phyloP scores from a whole-genome alignment of 1,140 invertebrate genomes.

The Geopemphigus sp. region DNA sequence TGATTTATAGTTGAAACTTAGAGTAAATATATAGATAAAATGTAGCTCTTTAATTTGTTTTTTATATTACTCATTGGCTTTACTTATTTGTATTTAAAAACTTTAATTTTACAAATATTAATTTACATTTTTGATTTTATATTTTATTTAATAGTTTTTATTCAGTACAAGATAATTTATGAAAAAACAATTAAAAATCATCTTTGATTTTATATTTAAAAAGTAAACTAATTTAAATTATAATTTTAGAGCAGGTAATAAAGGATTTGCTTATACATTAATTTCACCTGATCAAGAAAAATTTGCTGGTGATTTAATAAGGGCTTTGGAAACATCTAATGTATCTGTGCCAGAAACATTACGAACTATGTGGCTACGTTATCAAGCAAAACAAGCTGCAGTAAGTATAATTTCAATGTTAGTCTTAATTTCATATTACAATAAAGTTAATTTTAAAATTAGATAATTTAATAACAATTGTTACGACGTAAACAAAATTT shows the following conservation, averaged over 20 bases:
- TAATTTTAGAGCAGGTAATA: constrained; percentile 82
- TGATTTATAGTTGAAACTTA: too few species aligned
- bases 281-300: constrained; percentile 90
- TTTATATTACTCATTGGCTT: too few species aligned
- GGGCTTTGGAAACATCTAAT: constrained; percentile 83
- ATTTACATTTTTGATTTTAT: too few species aligned
- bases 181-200: neutral
- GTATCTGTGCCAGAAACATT: constrained; percentile 74
- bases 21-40: too few species aligned
- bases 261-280: constrained; percentile 96
- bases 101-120: too few species aligned
- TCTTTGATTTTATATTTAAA: neutral
- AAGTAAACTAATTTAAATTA: neutral
- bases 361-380: constrained; percentile 80
- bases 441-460: too few species aligned
- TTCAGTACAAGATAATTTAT: neutral
- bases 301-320: constrained; percentile 89
- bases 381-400: constrained; percentile 82
- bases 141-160: too few species aligned
- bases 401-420: constrained; percentile 61
- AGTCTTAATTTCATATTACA: too few species aligned
- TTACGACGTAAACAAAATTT: too few species aligned
- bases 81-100: too few species aligned
- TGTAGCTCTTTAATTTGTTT: too few species aligned
- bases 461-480: neutral